These are phyloP conservation scores for Brachypterus glaber DNA, from an alignment of 2,888 invertebrate genomes.

Conservation along the genomic window DNA sequence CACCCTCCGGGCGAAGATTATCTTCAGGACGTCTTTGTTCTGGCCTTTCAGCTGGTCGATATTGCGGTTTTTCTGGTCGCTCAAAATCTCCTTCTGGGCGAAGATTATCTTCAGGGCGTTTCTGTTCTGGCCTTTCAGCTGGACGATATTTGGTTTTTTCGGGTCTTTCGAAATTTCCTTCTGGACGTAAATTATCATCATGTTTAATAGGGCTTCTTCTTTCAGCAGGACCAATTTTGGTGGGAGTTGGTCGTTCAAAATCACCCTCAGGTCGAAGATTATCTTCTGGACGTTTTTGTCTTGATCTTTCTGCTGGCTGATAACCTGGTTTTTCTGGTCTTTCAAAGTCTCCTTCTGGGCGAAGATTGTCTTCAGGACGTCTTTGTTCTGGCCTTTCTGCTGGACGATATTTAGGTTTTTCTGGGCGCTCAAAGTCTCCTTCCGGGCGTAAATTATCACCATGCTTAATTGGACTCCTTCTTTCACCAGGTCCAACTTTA, in stretches of 20 bases:
- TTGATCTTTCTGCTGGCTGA: constrained; percentile 43
- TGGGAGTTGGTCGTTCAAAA: constrained; percentile 42
- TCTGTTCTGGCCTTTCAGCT: constrained; percentile 34
- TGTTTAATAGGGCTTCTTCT: constrained; percentile 40
- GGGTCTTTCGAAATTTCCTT: constrained; percentile 39
- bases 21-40: constrained; percentile 41
- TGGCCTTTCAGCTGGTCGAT: constrained; percentile 41
- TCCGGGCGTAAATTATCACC: constrained; percentile 45
- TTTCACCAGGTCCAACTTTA: constrained; percentile 33
- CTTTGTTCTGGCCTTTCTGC: constrained; percentile 39
- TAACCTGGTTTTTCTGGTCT: constrained; percentile 29
- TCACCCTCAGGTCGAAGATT: constrained; percentile 54
- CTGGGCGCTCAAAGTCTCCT: constrained; percentile 42
- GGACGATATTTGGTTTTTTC: constrained; percentile 23
- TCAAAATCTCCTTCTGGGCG: constrained; percentile 40
- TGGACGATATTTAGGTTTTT: constrained; percentile 34
- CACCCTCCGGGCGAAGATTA: constrained; percentile 47
- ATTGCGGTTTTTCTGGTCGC: constrained; percentile 38
- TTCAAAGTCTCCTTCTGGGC: constrained; percentile 48
- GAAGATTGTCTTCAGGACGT: constrained; percentile 47
- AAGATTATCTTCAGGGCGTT: constrained; percentile 35
- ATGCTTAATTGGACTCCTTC: constrained; percentile 35
- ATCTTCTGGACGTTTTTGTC: constrained; percentile 44
- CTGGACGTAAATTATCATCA: constrained; percentile 43
- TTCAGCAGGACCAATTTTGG: constrained; percentile 40